Evolutionary conservation across 2,113 vertebrate species (phyloP), one percentile per base, ranked within the genome.

Genomic region (Crocuta crocuta): DNA sequence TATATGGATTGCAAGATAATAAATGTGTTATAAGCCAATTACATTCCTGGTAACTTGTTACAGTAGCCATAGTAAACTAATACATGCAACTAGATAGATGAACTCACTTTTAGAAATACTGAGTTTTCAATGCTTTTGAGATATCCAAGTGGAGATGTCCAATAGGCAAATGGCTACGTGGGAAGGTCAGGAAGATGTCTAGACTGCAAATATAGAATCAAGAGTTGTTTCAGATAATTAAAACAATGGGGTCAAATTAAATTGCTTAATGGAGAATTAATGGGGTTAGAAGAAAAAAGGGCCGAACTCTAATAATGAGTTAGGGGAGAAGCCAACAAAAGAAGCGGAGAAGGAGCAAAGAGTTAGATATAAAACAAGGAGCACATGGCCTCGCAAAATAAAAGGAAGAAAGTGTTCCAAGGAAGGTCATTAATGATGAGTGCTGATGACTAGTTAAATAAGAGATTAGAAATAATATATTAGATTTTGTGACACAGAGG

Each of bases 401-500:
- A 90, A 50, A 80, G 70, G 10, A 71, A 89, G 63, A 73, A 19
- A 39, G 55, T 21, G 3, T 65, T 93, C 79, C 31, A 89, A 93
- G 12, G 12, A 89, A 19, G 31, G 23, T 80, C 43, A 39, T 48
- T 93, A 81, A 45, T 95, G 45, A 90, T 85, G 23, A 85, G 85
- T 58, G 23, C 12, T 74, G 71, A 80, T 90, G 4, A 48, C 12
- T 33, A 31, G 21, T 79, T 76, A 76, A 92, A 78, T 83, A 80
- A 78, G 24, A 95, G 39, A 93, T 17, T 86, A n/a, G 15, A 73
- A 87, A 65, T 15, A 1, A n/a, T 58, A 48, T 39, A 85, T 92
- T 92, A 87, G 15, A 74, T 95, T 81, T 95, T 89, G 63, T 91
- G 73, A 81, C 58, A 86, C 17, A 82, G 12, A 95, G 24, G 26